Evolutionary conservation across 2,113 vertebrate genomes (phyloP), one percentile per base, ranked within the genome.

Genomic region (Centropristis striata): DNA sequence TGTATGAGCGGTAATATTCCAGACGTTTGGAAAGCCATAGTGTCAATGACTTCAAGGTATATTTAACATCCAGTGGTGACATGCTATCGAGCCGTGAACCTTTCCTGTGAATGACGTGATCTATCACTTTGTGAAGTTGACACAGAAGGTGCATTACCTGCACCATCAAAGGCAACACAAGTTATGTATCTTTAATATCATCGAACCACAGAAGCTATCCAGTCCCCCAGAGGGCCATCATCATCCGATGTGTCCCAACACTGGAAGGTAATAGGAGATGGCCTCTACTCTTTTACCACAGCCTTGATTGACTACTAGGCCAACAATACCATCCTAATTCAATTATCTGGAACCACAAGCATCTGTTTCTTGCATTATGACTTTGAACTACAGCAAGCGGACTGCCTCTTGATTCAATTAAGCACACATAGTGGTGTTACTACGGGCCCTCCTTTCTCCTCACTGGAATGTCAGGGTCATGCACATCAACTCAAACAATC

Each of bases 291-390:
- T 78, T 78, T 71, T 51, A 78, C 83, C 81, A 58, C 82, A 75
- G 70, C 77, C 61, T 64, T 78, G 84, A 75, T 58, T 78, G 81
- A 91, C 85, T 63, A 50, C 77, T 15, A 27, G 60, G 60, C 63
- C 67, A 85, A 87, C 84, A 90, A 90, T 81, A 84, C 55, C 69
- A 27, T 4, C n/a, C 0, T 93, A 92, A 95, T 93, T 92, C 71
- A 91, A 93, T 95, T 92, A 94, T 78, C 37, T 68, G 69, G 78
- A 90, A 83, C 85, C 75, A 3, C 69, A 59, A 86, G 77, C 92
- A 92, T 94, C 88, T 94, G 92, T 84, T 94, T 94, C 87, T 83
- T 79, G 64, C 83, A 67, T 91, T 85, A 75, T 44, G 90, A 78
- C 77, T 85, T 78, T 88, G 82, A 87, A 80, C 69, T 59, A 23